Evolutionary conservation across 1,140 invertebrate species (phyloP).

Genomic region (Rhagoletis zephyria): DNA sequence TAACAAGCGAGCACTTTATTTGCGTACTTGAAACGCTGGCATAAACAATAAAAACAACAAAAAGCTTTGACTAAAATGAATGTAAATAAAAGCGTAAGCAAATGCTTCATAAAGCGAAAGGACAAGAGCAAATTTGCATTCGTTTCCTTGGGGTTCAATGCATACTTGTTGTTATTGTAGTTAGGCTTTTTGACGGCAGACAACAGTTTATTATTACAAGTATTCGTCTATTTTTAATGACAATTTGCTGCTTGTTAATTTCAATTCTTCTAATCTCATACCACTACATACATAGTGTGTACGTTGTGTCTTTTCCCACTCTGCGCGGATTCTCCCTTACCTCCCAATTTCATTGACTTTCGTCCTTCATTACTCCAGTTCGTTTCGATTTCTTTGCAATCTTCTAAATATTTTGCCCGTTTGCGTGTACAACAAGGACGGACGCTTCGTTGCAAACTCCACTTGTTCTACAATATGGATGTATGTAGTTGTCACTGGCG

Average conservation of each 20-base stretch:
- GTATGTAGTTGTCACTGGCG: neutral
- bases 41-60: neutral
- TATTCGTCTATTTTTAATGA: constrained; percentile 32
- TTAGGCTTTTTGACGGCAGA: neutral
- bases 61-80: constrained; percentile 10
- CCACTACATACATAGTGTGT: too few relatives aligned
- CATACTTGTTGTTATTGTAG: neutral
- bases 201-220: neutral
- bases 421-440: neutral
- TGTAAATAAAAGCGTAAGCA: neutral
- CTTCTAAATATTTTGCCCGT: neutral
- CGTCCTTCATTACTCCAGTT: neutral
- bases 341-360: neutral
- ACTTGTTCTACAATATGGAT: neutral
- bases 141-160: neutral
- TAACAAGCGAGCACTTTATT: constrained; percentile 46
- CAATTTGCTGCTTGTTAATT: constrained; percentile 37
- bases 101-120: neutral
- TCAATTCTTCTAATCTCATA: too few relatives aligned
- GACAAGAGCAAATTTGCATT: neutral
- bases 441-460: neutral
- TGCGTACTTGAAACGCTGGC: neutral
- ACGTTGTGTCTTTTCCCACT: too few relatives aligned
- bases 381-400: neutral
- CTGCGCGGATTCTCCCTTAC: neutral